phyloP scores from a whole-genome alignment of 1,140 invertebrate genomes.

The Saccostrea glomerata region DNA sequence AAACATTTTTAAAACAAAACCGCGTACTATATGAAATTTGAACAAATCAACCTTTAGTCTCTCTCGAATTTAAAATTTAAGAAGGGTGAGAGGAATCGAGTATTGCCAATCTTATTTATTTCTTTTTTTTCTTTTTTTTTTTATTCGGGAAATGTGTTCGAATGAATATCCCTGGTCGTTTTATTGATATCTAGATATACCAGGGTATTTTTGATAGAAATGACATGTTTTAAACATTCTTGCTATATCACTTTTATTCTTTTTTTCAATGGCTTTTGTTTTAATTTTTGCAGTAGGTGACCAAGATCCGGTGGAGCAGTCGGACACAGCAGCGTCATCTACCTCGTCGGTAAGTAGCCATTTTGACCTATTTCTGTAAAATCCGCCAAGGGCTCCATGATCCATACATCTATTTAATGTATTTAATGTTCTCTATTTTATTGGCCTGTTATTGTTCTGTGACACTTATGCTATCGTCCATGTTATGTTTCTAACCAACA shows the following conservation, averaged over 20 bases:
- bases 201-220: too few relatives aligned
- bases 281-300: not conserved
- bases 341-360: conserved; percentile 14
- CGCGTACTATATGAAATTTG: too few relatives aligned
- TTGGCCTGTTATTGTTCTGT: not conserved
- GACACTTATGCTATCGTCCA: not conserved
- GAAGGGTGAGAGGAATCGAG: too few relatives aligned
- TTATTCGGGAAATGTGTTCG: too few relatives aligned
- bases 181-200: too few relatives aligned
- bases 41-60: too few relatives aligned
- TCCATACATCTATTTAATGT: not conserved
- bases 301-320: not conserved
- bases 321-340: not conserved
- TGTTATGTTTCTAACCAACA: not conserved
- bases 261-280: not conserved
- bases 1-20: too few relatives aligned
- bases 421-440: not conserved
- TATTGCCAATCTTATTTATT: too few relatives aligned
- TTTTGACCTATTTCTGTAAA: not conserved
- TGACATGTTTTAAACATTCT: too few relatives aligned
- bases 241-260: not conserved
- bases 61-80: too few relatives aligned
- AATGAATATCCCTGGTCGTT: too few relatives aligned
- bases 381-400: not conserved
- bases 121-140: too few relatives aligned